Base-by-base conservation (phyloP, 2,113 vertebrate species). In the Callipepla squamata region DNA sequence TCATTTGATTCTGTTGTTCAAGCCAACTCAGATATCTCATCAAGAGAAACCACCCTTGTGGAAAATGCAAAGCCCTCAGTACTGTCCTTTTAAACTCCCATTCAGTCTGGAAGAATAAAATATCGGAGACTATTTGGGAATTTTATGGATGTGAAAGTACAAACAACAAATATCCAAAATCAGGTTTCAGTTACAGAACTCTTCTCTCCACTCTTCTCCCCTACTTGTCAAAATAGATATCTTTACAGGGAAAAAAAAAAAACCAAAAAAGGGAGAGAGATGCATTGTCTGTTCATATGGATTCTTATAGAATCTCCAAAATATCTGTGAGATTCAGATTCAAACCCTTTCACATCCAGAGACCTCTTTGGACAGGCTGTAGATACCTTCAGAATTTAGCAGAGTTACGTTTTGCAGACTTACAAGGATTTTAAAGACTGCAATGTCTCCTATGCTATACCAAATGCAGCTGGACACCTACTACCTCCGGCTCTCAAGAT, bases 341-440 rank as follows among this genome's bases (percentile, higher is more conserved):
- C 30, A 23, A n/a, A 51, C 16, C 4, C 5, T 59, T 47, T 18
- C 13, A n/a, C 7, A 36, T 26, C 8, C 30, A n/a, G 7, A 57
- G 26, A 7, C 5, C 4, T 75, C 3, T 0, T 38, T 45, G 28
- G n/a, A 9, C 10, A 34, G 5, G 1, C n/a, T 34, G 8, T 20
- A 42, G 6, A 34, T 14, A 22, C 10, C 6, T 51, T 75, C 58
- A 20, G 6, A 8, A 9, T 57, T 87, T 34, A 61, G 19, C 12
- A 10, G 3, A 58, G 11, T 82, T 32, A 9, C 6, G 7, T 48
- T 89, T 45, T 42, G 44, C 23, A 78, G 44, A 16, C 5, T 45
- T 59, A 25, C 17, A 10, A 11, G 1, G 22, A 17, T 20, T 90
- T 61, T 48, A 18, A 45, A 55, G 30, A 12, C 67, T 72, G 26